Evolutionary conservation across 2,888 invertebrate species (phyloP).

Genomic region (Torymus tubicola): DNA sequence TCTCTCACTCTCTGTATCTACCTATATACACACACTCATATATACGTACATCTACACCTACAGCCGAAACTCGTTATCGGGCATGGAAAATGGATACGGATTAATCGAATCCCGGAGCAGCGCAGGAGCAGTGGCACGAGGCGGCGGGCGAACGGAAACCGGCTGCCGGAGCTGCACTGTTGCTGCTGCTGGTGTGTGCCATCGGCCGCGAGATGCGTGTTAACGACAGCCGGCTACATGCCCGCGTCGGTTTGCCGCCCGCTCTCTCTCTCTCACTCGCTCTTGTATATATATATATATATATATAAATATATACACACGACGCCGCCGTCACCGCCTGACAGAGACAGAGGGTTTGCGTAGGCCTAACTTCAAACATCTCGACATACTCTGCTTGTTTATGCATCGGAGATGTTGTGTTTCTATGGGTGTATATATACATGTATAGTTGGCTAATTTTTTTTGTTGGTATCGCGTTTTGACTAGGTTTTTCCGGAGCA

Average conservation of each 20-base stretch:
- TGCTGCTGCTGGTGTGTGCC: neutral
- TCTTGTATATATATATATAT: neutral
- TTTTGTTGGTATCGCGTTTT: no score
- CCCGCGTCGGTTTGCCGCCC: neutral
- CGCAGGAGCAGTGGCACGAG: constrained; percentile 43
- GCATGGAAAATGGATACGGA: constrained; percentile 38
- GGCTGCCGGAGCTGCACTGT: neutral
- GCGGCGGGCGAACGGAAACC: neutral
- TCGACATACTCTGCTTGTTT: neutral
- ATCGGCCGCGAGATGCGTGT: constrained; percentile 31
- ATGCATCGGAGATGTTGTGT: no score
- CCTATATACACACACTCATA: neutral
- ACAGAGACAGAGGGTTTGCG: constrained; percentile 10
- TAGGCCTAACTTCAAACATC: constrained; percentile 33
- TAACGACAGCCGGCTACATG: constrained; percentile 41
- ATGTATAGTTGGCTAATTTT: no score
- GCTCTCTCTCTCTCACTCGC: no score
- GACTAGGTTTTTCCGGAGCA: no score
- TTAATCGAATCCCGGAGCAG: constrained; percentile 49
- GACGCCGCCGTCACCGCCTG: neutral
- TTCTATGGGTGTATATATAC: no score
- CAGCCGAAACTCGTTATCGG: constrained; percentile 49
- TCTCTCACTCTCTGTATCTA: no score
- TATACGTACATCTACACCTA: neutral
- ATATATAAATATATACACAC: no score